Base-by-base conservation (phyloP, 2,797 vertebrate species). In the Coregonus sp. region DNA sequence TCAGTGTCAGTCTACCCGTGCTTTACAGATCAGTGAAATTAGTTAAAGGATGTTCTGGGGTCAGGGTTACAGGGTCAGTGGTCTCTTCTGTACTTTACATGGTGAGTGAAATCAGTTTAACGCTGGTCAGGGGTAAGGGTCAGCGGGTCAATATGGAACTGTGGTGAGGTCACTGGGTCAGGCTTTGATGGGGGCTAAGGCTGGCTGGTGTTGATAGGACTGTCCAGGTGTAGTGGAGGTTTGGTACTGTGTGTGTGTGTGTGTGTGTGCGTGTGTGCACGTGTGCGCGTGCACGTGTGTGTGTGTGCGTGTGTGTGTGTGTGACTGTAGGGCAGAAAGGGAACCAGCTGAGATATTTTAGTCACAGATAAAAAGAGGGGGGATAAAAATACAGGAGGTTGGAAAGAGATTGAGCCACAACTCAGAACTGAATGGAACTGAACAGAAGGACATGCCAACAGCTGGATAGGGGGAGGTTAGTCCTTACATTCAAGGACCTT, bases 161-260 rank as follows among this genome's bases (percentile, higher is more conserved):
- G 40, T 12, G 11, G 40, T 47, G 40, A 47, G 40, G 9, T 47
- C 40, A 47, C 25, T 29, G 50, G 35, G 86, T 78, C 84, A 79
- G 78, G 40, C 18, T 90, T 90, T 90, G 89, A 91, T 85, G 80
- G 66, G 1, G 71, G 78, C 69, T 33, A 73, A 20, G 77, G 73
- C 70, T 5, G 16, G 59, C 80, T 40, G 9, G 37, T 78, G 80
- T 77, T 83, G 83, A 85, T 81, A 79, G 75, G 35, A 11, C 40
- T 9, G 72, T 76, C 79, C 88, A 90, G 89, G 88, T 91, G 86
- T 85, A 82, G 73, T 40, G 74, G 54, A 35, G 76, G 73, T 16
- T 61, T 74, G 68, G 81, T 69, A 50, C 9, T 63, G 68, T 25
- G 65, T 56, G 78, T 85, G 61, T 54, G 50, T 18, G 29, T 15